phyloP scores from a whole-genome alignment of 2,797 vertebrate genomes.

The Naso thynnoides region DNA sequence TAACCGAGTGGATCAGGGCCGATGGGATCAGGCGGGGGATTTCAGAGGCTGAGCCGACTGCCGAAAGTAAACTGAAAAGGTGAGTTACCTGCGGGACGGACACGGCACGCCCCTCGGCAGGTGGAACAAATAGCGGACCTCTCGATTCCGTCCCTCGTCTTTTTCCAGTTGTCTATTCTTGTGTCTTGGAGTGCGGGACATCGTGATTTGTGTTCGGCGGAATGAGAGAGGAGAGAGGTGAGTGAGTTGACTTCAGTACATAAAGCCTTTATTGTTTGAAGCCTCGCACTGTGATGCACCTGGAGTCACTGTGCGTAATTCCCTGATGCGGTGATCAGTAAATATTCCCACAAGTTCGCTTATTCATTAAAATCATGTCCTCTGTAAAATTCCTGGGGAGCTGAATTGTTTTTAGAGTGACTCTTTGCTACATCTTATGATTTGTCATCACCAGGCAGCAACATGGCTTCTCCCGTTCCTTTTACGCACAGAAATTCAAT shows the following conservation, averaged over 20 bases:
- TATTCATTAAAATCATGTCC: background rate
- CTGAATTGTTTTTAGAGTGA: background rate
- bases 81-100: slow-evolving; percentile 41
- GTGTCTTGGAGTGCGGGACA: slow-evolving; percentile 24
- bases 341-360: background rate
- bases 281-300: slow-evolving; percentile 5
- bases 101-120: slow-evolving; percentile 71
- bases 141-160: slow-evolving; percentile 30
- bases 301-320: slow-evolving; percentile 21
- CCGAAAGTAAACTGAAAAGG: slow-evolving; percentile 60
- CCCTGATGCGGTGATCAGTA: background rate
- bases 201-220: slow-evolving; percentile 49
- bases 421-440: slow-evolving; percentile 12
- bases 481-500: slow-evolving; percentile 37
- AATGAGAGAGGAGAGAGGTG: slow-evolving; percentile 62
- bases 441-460: slow-evolving; percentile 24
- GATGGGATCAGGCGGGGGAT: slow-evolving; percentile 58
- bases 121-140: slow-evolving; percentile 76
- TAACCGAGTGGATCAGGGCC: slow-evolving; percentile 62
- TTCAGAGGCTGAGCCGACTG: slow-evolving; percentile 50
- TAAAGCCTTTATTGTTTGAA: slow-evolving; percentile 55
- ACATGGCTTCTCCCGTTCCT: slow-evolving; percentile 57
- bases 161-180: slow-evolving; percentile 31
- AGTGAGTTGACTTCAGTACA: slow-evolving; percentile 56
- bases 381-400: background rate